Evolutionary conservation across 1,140 invertebrate genomes (phyloP).

Genomic region (Drosophila parabipectinata): DNA sequence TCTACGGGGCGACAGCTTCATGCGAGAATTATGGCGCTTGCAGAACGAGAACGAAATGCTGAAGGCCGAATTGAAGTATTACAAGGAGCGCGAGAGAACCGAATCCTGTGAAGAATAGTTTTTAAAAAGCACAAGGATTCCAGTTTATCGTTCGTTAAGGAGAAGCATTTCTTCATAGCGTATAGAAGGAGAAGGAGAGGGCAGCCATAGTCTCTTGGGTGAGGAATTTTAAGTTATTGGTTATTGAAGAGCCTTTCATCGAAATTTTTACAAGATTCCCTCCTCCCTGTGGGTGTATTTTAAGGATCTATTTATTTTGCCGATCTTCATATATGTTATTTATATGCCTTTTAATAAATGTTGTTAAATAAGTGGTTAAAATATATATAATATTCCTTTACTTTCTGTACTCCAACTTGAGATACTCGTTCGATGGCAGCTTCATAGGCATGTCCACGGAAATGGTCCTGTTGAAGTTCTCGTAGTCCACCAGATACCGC

Average conservation of each 20-base stretch:
- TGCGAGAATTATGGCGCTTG: conserved; percentile 57
- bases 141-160: background rate
- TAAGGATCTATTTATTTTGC: background rate
- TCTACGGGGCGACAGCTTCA: conserved; percentile 62
- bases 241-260: background rate
- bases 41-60: conserved; percentile 66
- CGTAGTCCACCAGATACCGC: conserved; percentile 96
- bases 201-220: too few relatives aligned
- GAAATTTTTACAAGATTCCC: background rate
- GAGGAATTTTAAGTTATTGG: background rate
- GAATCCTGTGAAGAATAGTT: conserved; percentile 11
- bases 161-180: too few relatives aligned
- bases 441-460: conserved; percentile 71
- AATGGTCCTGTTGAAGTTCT: conserved; percentile 94
- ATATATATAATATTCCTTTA: background rate
- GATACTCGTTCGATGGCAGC: conserved; percentile 15
- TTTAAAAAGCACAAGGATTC: background rate
- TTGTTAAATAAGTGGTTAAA: background rate
- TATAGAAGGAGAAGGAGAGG: too few relatives aligned
- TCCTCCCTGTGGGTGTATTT: background rate
- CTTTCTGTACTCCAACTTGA: conserved; percentile 50
- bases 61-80: conserved; percentile 42
- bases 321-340: background rate
- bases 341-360: background rate
- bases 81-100: background rate